A percentile compares a stretch with the other conserved stretches of the same genome.
These are phyloP conservation scores for Hypotaenidia philippensis DNA, from an alignment of 2,797 vertebrate species.

Conservation along the genomic window DNA sequence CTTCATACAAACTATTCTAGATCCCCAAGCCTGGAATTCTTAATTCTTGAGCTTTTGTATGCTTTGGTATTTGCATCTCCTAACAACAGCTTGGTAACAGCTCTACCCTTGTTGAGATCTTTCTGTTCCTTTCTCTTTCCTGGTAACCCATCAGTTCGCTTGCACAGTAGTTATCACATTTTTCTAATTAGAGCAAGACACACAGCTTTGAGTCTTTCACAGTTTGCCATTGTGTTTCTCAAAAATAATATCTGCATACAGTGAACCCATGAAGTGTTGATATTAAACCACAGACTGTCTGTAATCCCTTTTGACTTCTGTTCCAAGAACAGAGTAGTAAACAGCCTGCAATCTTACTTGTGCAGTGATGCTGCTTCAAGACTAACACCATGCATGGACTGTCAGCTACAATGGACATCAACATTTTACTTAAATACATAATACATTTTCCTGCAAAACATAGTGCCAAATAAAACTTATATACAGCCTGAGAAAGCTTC, in stretches of 20 bases:
- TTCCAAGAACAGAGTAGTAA: not conserved
- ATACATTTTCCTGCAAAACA: not conserved
- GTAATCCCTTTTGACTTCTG: not conserved
- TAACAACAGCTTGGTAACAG: not conserved
- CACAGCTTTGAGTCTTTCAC: not conserved
- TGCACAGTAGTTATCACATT: not conserved
- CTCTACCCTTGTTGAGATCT: not conserved
- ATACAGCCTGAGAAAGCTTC: not conserved
- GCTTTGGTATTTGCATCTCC: not conserved
- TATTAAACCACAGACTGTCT: not conserved
- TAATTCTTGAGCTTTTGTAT: not conserved
- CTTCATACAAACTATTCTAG: not conserved
- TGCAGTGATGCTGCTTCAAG: not conserved
- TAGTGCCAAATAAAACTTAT: not conserved
- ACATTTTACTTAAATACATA: not conserved
- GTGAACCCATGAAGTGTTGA: fast-evolving
- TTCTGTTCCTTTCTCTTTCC: not conserved
- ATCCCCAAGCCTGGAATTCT: not conserved
- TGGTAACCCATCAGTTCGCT: not conserved
- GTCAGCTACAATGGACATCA: fast-evolving
- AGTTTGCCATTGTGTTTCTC: not conserved
- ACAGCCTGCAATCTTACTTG: no score
- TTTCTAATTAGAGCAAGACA: not conserved
- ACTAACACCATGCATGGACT: not conserved
- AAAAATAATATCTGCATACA: not conserved